A percentile compares a stretch with the other conserved stretches of the same genome.
Evolutionary conservation across 2,888 invertebrate genomes (phyloP).

Genomic region (Galerucella pusilla): DNA sequence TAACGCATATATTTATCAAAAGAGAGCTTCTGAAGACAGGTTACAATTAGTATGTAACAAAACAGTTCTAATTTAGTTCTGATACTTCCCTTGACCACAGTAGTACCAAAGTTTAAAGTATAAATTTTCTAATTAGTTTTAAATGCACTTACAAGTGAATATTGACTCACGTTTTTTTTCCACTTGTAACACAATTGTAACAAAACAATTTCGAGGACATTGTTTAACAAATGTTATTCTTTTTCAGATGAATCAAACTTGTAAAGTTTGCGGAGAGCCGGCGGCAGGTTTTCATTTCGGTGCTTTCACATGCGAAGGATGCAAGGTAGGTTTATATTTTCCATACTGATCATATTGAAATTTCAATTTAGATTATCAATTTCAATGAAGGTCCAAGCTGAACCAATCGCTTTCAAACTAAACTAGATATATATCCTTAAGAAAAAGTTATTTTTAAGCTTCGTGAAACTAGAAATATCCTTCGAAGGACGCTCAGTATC

Average conservation of each 20-base stretch:
- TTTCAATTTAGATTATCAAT: too few relatives aligned
- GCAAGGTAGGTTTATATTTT: constrained; percentile 78
- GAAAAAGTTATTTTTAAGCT: too few relatives aligned
- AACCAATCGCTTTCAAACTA: background rate
- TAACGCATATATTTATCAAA: background rate
- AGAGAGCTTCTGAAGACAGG: background rate
- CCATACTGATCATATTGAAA: background rate
- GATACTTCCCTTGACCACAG: constrained; percentile 32
- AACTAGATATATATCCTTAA: too few relatives aligned
- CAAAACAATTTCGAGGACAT: background rate
- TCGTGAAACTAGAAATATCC: too few relatives aligned
- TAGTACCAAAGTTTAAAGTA: constrained; percentile 3
- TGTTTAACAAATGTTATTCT: constrained; percentile 22
- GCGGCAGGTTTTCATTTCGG: constrained; percentile 97
- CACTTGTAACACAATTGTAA: background rate
- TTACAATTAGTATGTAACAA: background rate
- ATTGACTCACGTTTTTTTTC: background rate
- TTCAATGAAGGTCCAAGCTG: background rate
- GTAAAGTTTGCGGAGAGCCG: constrained; percentile 95
- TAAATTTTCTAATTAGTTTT: background rate
- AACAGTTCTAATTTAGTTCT: constrained; percentile 11
- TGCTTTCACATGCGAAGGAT: constrained; percentile 95
- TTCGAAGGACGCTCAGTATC: too few relatives aligned
- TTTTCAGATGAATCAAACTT: constrained; percentile 93
- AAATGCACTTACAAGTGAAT: background rate